Evolutionary conservation across 2,888 invertebrate genomes (phyloP).

Genomic region (Andrena camellia): DNA sequence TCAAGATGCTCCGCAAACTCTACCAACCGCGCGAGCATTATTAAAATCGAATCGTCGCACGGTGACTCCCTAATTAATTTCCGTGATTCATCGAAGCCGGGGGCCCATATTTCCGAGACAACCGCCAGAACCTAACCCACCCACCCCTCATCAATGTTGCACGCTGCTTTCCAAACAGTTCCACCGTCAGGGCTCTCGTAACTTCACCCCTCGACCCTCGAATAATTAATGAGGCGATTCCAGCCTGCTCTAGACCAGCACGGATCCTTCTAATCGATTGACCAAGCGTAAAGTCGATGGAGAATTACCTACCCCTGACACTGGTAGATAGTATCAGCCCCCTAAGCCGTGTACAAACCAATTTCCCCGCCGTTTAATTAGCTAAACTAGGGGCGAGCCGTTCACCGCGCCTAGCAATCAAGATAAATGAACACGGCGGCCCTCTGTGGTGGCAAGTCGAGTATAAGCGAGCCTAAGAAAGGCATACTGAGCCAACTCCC

Average conservation of each 20-base stretch:
- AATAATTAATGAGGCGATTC: conserved; percentile 19
- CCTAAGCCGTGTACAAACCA: neutral
- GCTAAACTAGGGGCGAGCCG: neutral
- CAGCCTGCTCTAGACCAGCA: neutral
- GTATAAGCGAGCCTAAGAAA: neutral
- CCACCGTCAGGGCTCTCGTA: neutral
- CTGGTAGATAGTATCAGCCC: conserved; percentile 1
- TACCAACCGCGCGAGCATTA: neutral
- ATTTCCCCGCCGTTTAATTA: conserved; percentile 9
- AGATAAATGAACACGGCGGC: neutral
- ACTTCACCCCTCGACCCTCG: neutral
- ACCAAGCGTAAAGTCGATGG: conserved; percentile 18
- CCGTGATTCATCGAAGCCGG: too few species aligned
- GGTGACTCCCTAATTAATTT: too few species aligned
- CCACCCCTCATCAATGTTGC: neutral
- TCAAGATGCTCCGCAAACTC: too few species aligned
- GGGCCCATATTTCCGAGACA: neutral
- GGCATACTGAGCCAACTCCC: too few species aligned
- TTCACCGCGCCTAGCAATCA: conserved; percentile 5
- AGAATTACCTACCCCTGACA: conserved; percentile 7
- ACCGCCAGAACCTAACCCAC: neutral
- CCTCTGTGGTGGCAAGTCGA: too few species aligned
- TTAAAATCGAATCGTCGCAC: neutral
- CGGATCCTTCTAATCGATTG: conserved; percentile 38
- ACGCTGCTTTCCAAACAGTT: neutral